Base-by-base conservation (phyloP, 1,140 invertebrate species). In the Lasioglossum albipes region DNA sequence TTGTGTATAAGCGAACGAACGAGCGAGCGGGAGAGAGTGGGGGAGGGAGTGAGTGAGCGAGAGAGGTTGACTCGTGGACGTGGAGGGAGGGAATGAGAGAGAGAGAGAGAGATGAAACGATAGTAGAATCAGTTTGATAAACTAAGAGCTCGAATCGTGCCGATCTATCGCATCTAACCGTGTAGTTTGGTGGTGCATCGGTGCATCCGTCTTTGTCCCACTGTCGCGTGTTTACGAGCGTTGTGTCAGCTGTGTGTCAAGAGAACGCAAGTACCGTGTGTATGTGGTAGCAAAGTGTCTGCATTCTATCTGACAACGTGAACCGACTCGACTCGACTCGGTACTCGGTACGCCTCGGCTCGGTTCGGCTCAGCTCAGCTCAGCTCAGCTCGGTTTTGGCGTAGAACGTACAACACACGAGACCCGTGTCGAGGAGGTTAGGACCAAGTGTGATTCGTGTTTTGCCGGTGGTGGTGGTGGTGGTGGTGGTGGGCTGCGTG, bases 171-270 rank as follows among this genome's bases (percentile, higher is more conserved):
- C 59, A 75, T 64, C 67, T 62, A 65, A n/a, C 36, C 61, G 69
- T 59, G 45, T 69, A 52, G 49, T 71, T 72, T 36, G 70, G 52
- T 42, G 57, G 62, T 59, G 67, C 49, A 69, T 69, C 69, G 59
- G 68, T 13, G 45, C 45, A 49, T 49, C 78, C 10, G 64, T 80
- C 78, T 80, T 49, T 80, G 78, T 75, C 52, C 62, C 57, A 81
- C 49, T 49, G 65, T 65, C 78, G 77, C 69, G 79, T 78, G 84
- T 85, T 85, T 82, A 85, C 74, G 71, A 82, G 83, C 73, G 83
- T 69, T 67, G 75, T 79, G 79, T 85, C 84, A 85, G 84, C 84
- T 85, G 84, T 85, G 79, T 69, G 82, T 78, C 77, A 81, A 77
- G 42, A 49, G 82, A 62, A 79, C 82, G 72, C 27, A 49, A 49